phyloP scores from a whole-genome alignment of 1,140 invertebrate species.

The Temnothorax longispinosus region DNA sequence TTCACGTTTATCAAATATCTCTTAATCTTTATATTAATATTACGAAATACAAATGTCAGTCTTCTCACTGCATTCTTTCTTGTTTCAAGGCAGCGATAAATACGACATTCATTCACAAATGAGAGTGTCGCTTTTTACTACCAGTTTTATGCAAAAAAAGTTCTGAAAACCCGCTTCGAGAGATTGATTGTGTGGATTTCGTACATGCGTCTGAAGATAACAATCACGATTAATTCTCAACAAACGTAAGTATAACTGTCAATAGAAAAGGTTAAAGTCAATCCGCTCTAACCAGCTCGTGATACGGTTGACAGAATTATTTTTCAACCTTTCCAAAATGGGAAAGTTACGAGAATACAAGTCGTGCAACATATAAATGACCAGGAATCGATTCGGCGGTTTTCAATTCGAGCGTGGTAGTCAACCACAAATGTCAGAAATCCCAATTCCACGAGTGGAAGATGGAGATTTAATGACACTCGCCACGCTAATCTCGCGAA shows the following conservation, averaged over 20 bases:
- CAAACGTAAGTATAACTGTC: not conserved
- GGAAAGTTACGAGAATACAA: not conserved
- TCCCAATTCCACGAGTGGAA: not conserved
- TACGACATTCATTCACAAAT: not conserved
- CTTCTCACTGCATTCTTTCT: not conserved
- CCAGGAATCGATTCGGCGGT: not conserved
- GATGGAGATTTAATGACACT: not conserved
- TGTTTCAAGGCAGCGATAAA: not conserved
- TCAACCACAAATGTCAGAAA: not conserved
- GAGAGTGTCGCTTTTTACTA: not conserved
- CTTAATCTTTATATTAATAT: not conserved
- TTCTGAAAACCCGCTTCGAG: not conserved
- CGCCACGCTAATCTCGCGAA: not conserved
- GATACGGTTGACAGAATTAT: not conserved
- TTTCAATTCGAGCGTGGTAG: not conserved
- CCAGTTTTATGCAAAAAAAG: not conserved
- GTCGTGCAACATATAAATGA: not conserved
- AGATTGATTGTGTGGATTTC: not conserved
- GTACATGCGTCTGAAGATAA: not conserved
- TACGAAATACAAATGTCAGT: not conserved
- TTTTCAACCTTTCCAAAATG: conserved; percentile 24
- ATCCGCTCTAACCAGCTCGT: not conserved
- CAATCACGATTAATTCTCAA: not conserved
- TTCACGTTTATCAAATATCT: not conserved
- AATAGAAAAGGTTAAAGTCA: conserved; percentile 27